phyloP scores from a whole-genome alignment of 2,888 invertebrate species.

The Cecidostiba fungosa region DNA sequence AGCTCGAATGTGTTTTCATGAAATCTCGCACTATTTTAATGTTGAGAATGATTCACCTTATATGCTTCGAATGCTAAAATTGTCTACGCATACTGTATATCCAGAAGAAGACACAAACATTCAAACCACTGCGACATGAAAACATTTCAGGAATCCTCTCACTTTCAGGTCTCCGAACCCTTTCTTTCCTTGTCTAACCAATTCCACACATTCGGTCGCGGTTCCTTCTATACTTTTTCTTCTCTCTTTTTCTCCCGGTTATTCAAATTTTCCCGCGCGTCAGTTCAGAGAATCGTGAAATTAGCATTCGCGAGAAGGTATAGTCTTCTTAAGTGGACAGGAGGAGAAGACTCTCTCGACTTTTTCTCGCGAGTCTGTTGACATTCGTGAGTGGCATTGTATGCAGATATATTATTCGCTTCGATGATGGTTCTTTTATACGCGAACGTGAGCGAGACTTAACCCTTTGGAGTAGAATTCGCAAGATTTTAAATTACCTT shows the following conservation, averaged over 20 bases:
- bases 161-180: slow-evolving; percentile 3
- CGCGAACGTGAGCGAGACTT: background rate
- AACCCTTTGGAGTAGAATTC: too few species aligned
- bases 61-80: too few species aligned
- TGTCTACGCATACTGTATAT: too few species aligned
- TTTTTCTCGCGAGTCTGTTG: background rate
- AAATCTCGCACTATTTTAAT: too few species aligned
- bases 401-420: slow-evolving; percentile 40
- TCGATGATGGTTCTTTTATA: background rate
- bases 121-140: background rate
- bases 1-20: too few species aligned
- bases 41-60: too few species aligned
- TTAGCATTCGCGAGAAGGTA: slow-evolving; percentile 38
- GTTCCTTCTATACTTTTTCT: background rate
- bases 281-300: background rate
- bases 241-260: background rate
- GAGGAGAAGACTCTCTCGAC: background rate
- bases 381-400: slow-evolving; percentile 45
- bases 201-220: background rate
- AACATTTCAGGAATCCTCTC: background rate
- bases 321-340: slow-evolving; percentile 31
- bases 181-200: background rate
- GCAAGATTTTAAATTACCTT: too few species aligned
- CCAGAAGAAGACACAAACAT: too few species aligned
- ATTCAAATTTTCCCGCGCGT: slow-evolving; percentile 36